Base-by-base conservation (phyloP, 2,797 vertebrate species). In the Eremophila alpestris region DNA sequence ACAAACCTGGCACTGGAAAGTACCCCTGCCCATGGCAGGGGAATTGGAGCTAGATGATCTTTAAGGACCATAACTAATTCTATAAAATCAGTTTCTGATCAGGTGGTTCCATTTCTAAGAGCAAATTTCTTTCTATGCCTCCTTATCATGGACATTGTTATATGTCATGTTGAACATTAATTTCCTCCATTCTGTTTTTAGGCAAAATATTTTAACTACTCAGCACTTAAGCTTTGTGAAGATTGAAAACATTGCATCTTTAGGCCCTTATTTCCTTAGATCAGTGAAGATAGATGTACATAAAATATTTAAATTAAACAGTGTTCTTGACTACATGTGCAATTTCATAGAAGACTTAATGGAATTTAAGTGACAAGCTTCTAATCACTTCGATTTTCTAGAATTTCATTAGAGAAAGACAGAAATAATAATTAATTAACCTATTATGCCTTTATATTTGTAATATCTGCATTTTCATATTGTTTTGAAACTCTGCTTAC, bases 271-370 rank as follows among this genome's bases (percentile, higher is more conserved):
- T 80, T 86, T 18, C 70, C 15, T 65, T 43, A 36, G 12, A 36
- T 36, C 73, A 62, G 7, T 56, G 81, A 96, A 91, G 13, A 79
- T 41, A 29, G 19, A 30, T 1, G 1, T 13, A 13, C 29, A 64
- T 81, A 95, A 76, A 76, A 87, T 67, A 15, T 48, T 93, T 94
- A 94, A 95, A 93, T 86, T 81, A 94, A 41, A 2, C 11, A 59
- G 10, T 49, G 5, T 83, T 83, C 16, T 45, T 89, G 59, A 84
- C 41, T 93, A 40, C 16, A 7, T 12, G 26, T 18, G 5, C 12
- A n/a, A 21, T 76, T 89, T 90, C 83, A 84, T 15, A 83, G 79
- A 85, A 60, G 62, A 45, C 8, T 83, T 87, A 88, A 82, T 65
- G 23, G 19, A 54, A 91, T 41, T 60, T 78, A 38, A 63, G 30